These are phyloP conservation scores for Meghimatium bilineatum DNA, from an alignment of 2,888 invertebrate species.

Conservation along the genomic window DNA sequence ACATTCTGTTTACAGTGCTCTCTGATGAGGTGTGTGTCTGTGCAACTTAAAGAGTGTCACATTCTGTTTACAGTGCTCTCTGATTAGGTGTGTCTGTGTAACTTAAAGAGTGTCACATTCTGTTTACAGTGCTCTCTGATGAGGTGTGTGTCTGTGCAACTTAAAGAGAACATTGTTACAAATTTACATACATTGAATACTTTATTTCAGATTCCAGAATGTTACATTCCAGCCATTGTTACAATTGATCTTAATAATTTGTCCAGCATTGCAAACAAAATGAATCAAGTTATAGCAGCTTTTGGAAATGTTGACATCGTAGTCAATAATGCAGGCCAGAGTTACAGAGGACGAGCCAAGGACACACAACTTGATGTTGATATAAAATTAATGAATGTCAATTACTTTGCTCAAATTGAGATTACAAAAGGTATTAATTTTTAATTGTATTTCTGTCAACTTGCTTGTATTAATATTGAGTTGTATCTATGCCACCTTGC, in stretches of 20 bases:
- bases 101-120: no score
- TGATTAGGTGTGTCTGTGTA: no score
- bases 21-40: no score
- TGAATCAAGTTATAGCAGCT: conserved; percentile 80
- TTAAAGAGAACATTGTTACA: no score
- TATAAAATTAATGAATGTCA: conserved; percentile 91
- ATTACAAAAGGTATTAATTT: conserved; percentile 88
- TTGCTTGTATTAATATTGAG: not conserved
- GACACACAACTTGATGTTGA: conserved; percentile 89
- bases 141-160: no score
- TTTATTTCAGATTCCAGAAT: not conserved
- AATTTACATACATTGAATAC: not conserved
- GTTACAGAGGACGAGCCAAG: conserved; percentile 84
- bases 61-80: no score
- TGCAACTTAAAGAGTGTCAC: no score
- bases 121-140: no score
- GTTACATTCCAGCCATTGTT: conserved; percentile 59
- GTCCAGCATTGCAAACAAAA: conserved; percentile 82
- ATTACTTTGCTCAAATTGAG: conserved; percentile 95
- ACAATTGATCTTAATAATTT: conserved; percentile 86
- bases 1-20: no score
- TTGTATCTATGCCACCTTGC: no score
- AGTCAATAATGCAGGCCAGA: conserved; percentile 93
- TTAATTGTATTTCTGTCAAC: not conserved
- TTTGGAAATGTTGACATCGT: conserved; percentile 85